phyloP scores from a whole-genome alignment of 2,888 invertebrate genomes.

The Drosophila fungiperda region DNA sequence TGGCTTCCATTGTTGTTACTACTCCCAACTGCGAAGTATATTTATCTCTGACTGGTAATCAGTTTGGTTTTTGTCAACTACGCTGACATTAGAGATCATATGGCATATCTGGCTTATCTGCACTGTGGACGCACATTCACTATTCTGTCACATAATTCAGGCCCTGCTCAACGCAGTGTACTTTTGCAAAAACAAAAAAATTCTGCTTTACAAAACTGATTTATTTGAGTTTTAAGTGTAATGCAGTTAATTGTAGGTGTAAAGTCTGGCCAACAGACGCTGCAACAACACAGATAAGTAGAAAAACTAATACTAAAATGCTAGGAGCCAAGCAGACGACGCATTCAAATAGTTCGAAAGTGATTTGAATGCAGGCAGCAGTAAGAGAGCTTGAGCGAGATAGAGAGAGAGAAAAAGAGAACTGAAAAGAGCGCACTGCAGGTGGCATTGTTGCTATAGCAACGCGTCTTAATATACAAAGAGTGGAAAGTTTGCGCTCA shows the following conservation, averaged over 20 bases:
- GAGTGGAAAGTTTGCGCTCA: conserved; percentile 12
- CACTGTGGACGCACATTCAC: conserved; percentile 11
- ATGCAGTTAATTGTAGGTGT: conserved; percentile 19
- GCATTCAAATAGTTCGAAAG: conserved; percentile 19
- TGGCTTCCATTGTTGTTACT: conserved; percentile 36
- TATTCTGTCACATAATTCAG: conserved; percentile 38
- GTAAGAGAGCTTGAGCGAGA: not conserved
- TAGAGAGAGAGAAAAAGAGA: not conserved
- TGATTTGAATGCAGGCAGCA: conserved; percentile 17
- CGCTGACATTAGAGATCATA: conserved; percentile 58
- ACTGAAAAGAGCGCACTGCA: conserved; percentile 7
- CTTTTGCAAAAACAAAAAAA: conserved; percentile 2
- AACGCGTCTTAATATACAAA: conserved; percentile 28
- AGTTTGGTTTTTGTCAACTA: conserved; percentile 38
- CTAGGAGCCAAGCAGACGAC: conserved; percentile 24
- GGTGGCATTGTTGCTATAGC: conserved; percentile 26
- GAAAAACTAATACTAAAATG: conserved; percentile 50
- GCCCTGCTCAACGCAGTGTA: conserved; percentile 18
- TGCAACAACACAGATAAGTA: conserved; percentile 35
- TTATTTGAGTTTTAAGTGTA: conserved; percentile 2
- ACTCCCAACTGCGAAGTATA: conserved; percentile 23
- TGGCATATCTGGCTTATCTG: conserved; percentile 44
- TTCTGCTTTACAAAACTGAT: conserved; percentile 22
- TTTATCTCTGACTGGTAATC: conserved; percentile 36
- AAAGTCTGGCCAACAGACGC: conserved; percentile 11